Evolutionary conservation across 2,888 invertebrate genomes (phyloP).

Genomic region (Minunthozetes semirufus): DNA sequence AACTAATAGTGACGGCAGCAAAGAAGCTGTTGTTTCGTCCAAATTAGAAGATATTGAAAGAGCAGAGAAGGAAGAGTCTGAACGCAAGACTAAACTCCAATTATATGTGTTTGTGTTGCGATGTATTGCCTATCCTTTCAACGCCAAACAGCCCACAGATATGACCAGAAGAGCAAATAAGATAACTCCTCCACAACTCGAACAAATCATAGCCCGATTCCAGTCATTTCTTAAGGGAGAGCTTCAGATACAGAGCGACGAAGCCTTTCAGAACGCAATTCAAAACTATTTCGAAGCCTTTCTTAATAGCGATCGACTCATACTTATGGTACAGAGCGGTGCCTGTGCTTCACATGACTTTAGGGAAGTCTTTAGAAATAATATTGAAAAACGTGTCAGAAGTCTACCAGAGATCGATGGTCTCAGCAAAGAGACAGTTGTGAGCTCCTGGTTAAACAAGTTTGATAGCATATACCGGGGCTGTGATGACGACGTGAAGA

Average conservation of each 20-base stretch:
- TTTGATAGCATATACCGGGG: slow-evolving; percentile 88
- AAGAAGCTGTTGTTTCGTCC: background rate
- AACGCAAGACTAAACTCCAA: slow-evolving; percentile 86
- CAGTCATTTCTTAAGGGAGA: slow-evolving; percentile 94
- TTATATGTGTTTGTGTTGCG: slow-evolving; percentile 96
- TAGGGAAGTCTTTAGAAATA: slow-evolving; percentile 94
- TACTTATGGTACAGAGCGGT: slow-evolving; percentile 93
- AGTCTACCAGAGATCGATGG: slow-evolving; percentile 99
- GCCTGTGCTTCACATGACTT: slow-evolving; percentile 98
- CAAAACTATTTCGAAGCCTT: slow-evolving; percentile 67
- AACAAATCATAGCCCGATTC: slow-evolving; percentile 87
- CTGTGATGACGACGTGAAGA: slow-evolving; percentile 51
- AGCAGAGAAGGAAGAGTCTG: slow-evolving; percentile 92
- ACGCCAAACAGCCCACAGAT: slow-evolving; percentile 97
- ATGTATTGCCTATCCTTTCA: slow-evolving; percentile 97
- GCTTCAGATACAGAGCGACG: slow-evolving; percentile 94
- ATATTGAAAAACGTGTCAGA: slow-evolving; percentile 95
- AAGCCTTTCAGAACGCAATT: slow-evolving; percentile 97
- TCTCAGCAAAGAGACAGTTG: slow-evolving; percentile 94
- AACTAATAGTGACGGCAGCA: background rate
- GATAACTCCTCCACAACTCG: slow-evolving; percentile 90
- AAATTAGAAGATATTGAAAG: slow-evolving; percentile 59
- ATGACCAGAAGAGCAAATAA: slow-evolving; percentile 93
- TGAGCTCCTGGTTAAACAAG: slow-evolving; percentile 98
- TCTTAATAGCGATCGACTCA: slow-evolving; percentile 89